These are phyloP conservation scores for Hippolais icterina DNA, from an alignment of 2,113 vertebrate genomes.

Conservation along the genomic window DNA sequence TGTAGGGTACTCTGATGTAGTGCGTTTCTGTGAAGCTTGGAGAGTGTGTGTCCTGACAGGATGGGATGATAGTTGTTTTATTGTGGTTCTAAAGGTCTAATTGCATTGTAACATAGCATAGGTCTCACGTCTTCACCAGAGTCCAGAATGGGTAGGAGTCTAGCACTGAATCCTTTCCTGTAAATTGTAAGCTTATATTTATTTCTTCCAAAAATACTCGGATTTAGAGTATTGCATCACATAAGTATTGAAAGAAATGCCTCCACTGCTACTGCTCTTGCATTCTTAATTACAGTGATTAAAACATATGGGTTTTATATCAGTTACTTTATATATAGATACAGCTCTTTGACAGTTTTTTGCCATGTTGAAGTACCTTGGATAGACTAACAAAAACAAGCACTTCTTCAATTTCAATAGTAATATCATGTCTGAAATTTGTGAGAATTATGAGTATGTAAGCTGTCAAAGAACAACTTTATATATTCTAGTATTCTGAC, in stretches of 20 bases:
- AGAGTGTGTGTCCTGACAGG: not conserved
- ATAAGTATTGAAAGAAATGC: not conserved
- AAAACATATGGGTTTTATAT: not conserved
- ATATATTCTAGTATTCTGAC: not conserved
- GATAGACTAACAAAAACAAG: not conserved
- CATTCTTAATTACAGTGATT: not conserved
- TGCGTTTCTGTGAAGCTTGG: not conserved
- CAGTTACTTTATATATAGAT: not conserved
- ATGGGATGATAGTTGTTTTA: not conserved
- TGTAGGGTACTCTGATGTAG: not conserved
- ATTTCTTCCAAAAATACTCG: not conserved
- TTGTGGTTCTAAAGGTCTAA: not conserved
- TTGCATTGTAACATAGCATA: not conserved
- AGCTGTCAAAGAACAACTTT: not conserved
- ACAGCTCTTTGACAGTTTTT: not conserved
- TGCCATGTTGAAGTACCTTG: not conserved
- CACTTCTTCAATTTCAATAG: not conserved
- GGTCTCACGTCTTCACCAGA: not conserved
- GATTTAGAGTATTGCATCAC: not conserved
- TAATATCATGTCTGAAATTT: not conserved
- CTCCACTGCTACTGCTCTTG: not conserved
- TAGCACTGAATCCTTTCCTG: not conserved
- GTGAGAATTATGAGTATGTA: not conserved
- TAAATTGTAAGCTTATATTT: not conserved
- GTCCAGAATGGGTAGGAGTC: not conserved